Percentiles rank a stretch among this genome's conserved stretches.
These are phyloP conservation scores for Gobius niger DNA, from an alignment of 2,113 vertebrate genomes.

Conservation along the genomic window DNA sequence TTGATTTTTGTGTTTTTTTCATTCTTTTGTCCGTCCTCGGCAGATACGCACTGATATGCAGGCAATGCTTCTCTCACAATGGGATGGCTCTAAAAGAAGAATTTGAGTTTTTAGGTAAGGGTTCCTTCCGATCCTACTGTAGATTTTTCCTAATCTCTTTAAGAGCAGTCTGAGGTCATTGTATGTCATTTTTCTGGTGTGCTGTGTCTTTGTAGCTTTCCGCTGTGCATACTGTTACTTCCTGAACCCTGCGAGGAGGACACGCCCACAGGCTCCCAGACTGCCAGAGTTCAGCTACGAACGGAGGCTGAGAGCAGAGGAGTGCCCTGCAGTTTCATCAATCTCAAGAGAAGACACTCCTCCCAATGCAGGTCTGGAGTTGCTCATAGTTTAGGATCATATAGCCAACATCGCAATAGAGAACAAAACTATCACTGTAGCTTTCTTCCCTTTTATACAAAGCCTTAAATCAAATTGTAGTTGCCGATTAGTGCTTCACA, in stretches of 20 bases:
- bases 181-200: background rate
- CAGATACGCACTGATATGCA: constrained; percentile 96
- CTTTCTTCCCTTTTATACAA: too few relatives aligned
- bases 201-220: constrained; percentile 77
- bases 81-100: constrained; percentile 98
- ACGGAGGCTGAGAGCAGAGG: constrained; percentile 73
- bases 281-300: constrained; percentile 93
- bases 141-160: background rate
- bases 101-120: constrained; percentile 96
- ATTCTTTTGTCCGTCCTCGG: background rate
- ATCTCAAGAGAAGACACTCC: constrained; percentile 55
- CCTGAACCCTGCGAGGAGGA: constrained; percentile 96
- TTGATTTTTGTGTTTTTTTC: background rate
- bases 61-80: constrained; percentile 98
- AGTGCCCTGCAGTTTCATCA: constrained; percentile 49
- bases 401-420: too few relatives aligned
- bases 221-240: constrained; percentile 97
- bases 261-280: constrained; percentile 88
- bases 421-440: too few relatives aligned
- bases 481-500: too few relatives aligned
- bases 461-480: too few relatives aligned
- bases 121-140: background rate
- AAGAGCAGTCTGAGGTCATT: background rate
- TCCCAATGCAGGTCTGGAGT: constrained; percentile 68
- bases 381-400: background rate